Conservation (phyloP, 2,113 vertebrate species). For the Syngnathus floridae region DNA sequence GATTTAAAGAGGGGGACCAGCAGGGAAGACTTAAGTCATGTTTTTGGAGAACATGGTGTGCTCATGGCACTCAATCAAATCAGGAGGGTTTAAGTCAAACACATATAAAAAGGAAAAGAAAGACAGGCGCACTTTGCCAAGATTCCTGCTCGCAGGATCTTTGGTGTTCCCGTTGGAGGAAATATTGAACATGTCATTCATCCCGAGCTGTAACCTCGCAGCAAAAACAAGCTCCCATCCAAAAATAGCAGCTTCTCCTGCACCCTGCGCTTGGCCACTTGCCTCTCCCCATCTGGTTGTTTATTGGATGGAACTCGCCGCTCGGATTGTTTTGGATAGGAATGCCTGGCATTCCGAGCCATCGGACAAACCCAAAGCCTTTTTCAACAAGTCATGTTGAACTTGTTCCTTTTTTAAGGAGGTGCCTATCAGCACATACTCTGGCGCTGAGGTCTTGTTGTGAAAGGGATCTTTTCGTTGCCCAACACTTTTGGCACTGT, state of each 20-base stretch:
- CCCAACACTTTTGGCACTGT: constrained; percentile 26
- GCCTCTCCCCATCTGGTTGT: constrained; percentile 43
- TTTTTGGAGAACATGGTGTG: constrained; percentile 64
- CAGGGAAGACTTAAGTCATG: constrained; percentile 50
- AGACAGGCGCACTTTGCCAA: constrained; percentile 28
- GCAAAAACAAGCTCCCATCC: constrained; percentile 55
- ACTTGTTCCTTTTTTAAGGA: constrained; percentile 1
- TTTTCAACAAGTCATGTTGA: constrained; percentile 16
- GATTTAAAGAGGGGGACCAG: constrained; percentile 15
- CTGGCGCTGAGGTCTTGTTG: constrained; percentile 32
- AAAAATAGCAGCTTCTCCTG: constrained; percentile 57
- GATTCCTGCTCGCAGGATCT: constrained; percentile 47
- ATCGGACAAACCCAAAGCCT: constrained; percentile 5
- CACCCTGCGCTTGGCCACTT: constrained; percentile 30
- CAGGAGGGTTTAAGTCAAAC: neutral
- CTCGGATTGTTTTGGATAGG: constrained; percentile 29
- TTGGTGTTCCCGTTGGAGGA: constrained; percentile 49
- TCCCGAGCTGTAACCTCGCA: constrained; percentile 48
- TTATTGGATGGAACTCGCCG: constrained; percentile 31
- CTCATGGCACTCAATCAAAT: constrained; percentile 34
- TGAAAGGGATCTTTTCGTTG: constrained; percentile 31
- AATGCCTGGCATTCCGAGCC: constrained; percentile 31
- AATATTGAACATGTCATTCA: constrained; percentile 53
- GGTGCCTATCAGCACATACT: constrained; percentile 17
- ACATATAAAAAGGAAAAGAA: neutral